Evolutionary conservation across 2,113 vertebrate species (phyloP), one percentile per base, ranked within the genome.

Genomic region (Physeter macrocephalus): DNA sequence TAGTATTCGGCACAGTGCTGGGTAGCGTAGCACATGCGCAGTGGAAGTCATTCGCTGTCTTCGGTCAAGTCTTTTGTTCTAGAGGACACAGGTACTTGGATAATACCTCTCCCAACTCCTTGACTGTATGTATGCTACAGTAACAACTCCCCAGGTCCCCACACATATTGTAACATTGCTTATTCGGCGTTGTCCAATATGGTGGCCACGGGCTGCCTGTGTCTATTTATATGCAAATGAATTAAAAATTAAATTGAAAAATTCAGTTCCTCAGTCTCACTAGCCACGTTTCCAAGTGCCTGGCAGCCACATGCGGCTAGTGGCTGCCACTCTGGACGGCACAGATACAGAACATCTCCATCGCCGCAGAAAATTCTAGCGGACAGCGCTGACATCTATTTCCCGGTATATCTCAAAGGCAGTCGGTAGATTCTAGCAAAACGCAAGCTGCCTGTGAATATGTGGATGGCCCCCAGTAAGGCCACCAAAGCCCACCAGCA

Each of bases 11-110:
- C 62, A 41, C 23, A 23, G 43, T 0, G 31, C 31, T 4, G 15
- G 1, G 20, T 17, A 31, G n/a, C 41, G 15, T 3, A 36, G 46
- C 13, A 2, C 0, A 8, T 0, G 15, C 29, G 23, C 34, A 1
- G 1, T 1, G 25, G 23, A 31, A 80, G 21, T 8, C 21, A 4
- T 25, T 57, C 8, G 0, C 5, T 18, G 54, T 25, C 93, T 59
- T 34, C 0, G 43, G 91, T 15, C 84, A 41, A 77, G 12, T 21
- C 31, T 31, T 39, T 29, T 36, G 43, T 81, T 52, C 31, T 20
- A 62, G 57, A 67, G 20, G 52, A 95, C 36, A 14, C 4, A 0
- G 0, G 27, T 6, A 10, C 39, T 77, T 74, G 0, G 29, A 49
- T 8, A 52, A 75, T 0, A 17, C 27, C 15, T 34, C 49, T 80